Conservation (phyloP, 2,888 invertebrate genomes). For the Drosophila borborema region DNA sequence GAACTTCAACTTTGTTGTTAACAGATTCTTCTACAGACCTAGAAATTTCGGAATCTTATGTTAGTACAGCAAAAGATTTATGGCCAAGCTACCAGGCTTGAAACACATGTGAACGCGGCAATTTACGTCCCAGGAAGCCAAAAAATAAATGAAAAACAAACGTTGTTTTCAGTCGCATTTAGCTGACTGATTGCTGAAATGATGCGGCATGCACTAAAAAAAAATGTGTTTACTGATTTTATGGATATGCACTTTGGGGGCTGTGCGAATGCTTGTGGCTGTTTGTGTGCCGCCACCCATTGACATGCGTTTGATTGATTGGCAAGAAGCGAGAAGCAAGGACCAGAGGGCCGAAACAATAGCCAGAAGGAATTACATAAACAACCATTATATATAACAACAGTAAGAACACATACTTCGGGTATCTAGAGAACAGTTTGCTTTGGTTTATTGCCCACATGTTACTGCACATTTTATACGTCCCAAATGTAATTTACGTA, state of each 20-base stretch:
- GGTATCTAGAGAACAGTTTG: conserved; percentile 25
- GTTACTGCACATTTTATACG: conserved; percentile 21
- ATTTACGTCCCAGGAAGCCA: conserved; percentile 29
- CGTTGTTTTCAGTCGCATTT: conserved; percentile 55
- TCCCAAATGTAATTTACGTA: conserved; percentile 16
- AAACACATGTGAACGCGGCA: conserved; percentile 44
- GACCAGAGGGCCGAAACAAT: background rate
- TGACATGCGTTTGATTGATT: conserved; percentile 60
- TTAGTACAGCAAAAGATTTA: conserved; percentile 44
- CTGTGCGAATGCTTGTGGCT: conserved; percentile 1
- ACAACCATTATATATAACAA: background rate
- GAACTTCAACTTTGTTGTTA: conserved; percentile 11
- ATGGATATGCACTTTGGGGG: conserved; percentile 22
- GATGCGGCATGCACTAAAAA: conserved; percentile 22
- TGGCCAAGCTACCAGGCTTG: conserved; percentile 29
- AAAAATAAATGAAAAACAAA: conserved; percentile 43
- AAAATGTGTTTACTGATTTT: conserved; percentile 55
- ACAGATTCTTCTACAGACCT: background rate
- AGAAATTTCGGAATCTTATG: conserved; percentile 13
- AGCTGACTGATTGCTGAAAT: conserved; percentile 60
- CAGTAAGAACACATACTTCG: background rate
- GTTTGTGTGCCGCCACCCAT: conserved; percentile 16
- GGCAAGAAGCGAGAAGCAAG: conserved; percentile 2
- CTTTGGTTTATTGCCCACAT: conserved; percentile 18
- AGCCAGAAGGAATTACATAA: background rate